phyloP scores from a whole-genome alignment of 2,797 vertebrate genomes.

The Spinus olivaceus region DNA sequence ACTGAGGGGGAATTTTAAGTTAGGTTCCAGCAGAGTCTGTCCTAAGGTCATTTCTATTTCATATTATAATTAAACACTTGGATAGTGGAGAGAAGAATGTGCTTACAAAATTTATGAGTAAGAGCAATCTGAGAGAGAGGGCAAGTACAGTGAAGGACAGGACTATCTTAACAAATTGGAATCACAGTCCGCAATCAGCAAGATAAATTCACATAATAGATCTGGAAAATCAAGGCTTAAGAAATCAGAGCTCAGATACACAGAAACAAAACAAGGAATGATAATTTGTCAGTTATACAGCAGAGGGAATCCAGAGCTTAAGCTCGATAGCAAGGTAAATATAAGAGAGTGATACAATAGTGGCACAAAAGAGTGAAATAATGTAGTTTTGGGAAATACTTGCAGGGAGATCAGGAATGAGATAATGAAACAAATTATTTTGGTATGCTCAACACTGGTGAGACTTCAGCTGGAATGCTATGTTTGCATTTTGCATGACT shows the following conservation, averaged over 20 bases:
- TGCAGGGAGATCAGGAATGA: neutral
- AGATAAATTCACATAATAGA: neutral
- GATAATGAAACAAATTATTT: neutral
- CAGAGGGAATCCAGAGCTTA: neutral
- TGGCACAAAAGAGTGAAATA: neutral
- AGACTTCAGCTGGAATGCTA: neutral
- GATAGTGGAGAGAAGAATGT: neutral
- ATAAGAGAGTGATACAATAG: neutral
- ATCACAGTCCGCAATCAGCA: neutral
- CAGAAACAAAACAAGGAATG: neutral
- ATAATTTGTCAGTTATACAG: neutral
- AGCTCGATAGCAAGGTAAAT: neutral
- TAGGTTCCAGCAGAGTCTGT: neutral
- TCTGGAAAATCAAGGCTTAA: neutral
- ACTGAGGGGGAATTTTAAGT: neutral
- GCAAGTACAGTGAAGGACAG: neutral
- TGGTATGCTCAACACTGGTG: neutral
- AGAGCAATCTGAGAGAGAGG: neutral
- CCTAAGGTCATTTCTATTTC: neutral
- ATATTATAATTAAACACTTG: conserved; percentile 25
- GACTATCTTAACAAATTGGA: neutral
- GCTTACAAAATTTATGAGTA: conserved; percentile 1
- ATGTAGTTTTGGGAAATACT: neutral
- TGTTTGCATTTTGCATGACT: neutral
- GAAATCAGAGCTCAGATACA: neutral